Percentiles rank a stretch among this genome's conserved stretches.
These are phyloP conservation scores for Gymnoscelis rufifasciata DNA, from an alignment of 2,888 invertebrate genomes.

Conservation along the genomic window DNA sequence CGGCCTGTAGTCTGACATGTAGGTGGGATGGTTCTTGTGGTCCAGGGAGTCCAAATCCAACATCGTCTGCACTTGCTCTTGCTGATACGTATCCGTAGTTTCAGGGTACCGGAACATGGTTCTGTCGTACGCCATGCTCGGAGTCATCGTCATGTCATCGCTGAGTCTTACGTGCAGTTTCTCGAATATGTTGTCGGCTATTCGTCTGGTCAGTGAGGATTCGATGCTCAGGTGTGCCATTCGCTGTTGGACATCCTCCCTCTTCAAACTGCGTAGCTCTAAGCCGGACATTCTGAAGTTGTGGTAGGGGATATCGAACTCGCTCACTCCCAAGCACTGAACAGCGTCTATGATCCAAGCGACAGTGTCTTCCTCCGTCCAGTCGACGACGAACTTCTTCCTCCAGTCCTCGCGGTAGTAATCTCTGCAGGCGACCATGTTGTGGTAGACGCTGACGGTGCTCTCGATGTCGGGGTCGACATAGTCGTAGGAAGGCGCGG, in stretches of 20 bases:
- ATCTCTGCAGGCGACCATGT: conserved; percentile 57
- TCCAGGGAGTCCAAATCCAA: conserved; percentile 61
- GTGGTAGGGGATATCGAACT: conserved; percentile 63
- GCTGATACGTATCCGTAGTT: conserved; percentile 48
- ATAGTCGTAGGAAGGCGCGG: conserved; percentile 59
- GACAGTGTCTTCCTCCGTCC: conserved; percentile 78
- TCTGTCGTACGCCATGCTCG: conserved; percentile 17
- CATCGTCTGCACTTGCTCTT: conserved; percentile 46
- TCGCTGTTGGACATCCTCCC: conserved; percentile 58
- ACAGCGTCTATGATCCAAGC: conserved; percentile 74
- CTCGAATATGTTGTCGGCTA: conserved; percentile 59
- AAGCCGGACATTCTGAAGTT: conserved; percentile 63
- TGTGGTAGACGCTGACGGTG: conserved; percentile 63
- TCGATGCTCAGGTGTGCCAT: conserved; percentile 57
- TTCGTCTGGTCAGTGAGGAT: conserved; percentile 44
- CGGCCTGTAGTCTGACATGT: conserved; percentile 55
- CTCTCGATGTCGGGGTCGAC: conserved; percentile 60
- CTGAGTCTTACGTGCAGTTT: conserved; percentile 56
- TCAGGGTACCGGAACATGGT: conserved; percentile 59
- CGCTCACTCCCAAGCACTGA: conserved; percentile 54
- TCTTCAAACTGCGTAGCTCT: conserved; percentile 55
- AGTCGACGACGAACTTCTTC: conserved; percentile 71
- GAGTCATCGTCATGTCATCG: conserved; percentile 60
- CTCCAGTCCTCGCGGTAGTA: conserved; percentile 72
- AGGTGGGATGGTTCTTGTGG: conserved; percentile 52